These are phyloP conservation scores for Tinamus major DNA, from an alignment of 2,797 vertebrate genomes.

Conservation along the genomic window DNA sequence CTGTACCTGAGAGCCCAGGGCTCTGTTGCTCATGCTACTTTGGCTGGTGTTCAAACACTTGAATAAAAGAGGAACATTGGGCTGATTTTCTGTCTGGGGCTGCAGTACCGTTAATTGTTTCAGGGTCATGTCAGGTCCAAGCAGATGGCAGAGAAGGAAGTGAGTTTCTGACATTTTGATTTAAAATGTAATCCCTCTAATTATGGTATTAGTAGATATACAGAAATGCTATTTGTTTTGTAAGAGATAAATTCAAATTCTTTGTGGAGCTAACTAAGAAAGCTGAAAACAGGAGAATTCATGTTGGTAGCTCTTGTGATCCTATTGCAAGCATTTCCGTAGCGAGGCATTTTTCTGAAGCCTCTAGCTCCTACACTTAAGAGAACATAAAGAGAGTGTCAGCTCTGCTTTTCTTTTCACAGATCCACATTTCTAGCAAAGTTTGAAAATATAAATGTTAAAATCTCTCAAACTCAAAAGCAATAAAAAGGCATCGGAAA, in stretches of 20 bases:
- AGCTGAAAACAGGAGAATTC: background rate
- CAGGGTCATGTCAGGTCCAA: background rate
- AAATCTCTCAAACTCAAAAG: background rate
- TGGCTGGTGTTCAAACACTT: background rate
- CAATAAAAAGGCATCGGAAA: background rate
- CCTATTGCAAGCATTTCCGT: background rate
- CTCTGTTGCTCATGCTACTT: background rate
- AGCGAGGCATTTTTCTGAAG: background rate
- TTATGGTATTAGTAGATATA: constrained; percentile 15
- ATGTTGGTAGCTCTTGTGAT: background rate
- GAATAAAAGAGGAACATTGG: constrained; percentile 38
- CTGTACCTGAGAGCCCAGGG: background rate
- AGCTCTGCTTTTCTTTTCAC: background rate
- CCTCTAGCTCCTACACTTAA: background rate
- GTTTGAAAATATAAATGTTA: background rate
- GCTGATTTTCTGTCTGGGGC: constrained; percentile 17
- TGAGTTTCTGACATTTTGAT: constrained; percentile 18
- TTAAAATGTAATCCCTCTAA: background rate
- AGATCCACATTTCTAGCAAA: background rate
- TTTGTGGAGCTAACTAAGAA: background rate
- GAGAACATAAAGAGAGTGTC: background rate
- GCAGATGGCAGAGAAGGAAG: constrained; percentile 23
- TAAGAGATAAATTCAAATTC: background rate
- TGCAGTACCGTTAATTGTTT: constrained; percentile 28
- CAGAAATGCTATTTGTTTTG: background rate